phyloP scores from a whole-genome alignment of 2,888 invertebrate genomes.

The Zygothrica quintamaculata region DNA sequence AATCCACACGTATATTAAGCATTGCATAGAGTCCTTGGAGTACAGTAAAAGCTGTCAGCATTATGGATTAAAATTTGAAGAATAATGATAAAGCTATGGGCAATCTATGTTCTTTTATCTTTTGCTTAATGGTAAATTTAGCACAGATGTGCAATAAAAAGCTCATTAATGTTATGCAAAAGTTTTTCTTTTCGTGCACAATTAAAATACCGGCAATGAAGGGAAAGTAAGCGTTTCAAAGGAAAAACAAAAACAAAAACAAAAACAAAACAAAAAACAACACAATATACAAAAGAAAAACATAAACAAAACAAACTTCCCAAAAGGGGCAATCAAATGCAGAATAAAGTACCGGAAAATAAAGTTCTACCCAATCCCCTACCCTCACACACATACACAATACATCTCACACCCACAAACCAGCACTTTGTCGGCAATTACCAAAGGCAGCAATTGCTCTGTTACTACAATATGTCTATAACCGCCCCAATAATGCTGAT shows the following conservation, averaged over 20 bases:
- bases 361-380: constrained; percentile 28
- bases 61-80: too few relatives aligned
- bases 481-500: background rate
- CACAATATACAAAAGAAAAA: constrained; percentile 7
- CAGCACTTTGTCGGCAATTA: constrained; percentile 32
- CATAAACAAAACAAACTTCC: constrained; percentile 36
- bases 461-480: constrained; percentile 18
- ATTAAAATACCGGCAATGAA: constrained; percentile 29
- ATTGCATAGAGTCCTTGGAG: too few relatives aligned
- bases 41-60: too few relatives aligned
- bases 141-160: constrained; percentile 19
- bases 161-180: constrained; percentile 39
- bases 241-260: constrained; percentile 15
- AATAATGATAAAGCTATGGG: too few relatives aligned
- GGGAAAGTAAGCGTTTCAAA: constrained; percentile 3
- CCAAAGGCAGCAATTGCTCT: constrained; percentile 11
- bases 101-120: background rate
- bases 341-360: constrained; percentile 29
- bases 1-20: too few relatives aligned
- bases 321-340: constrained; percentile 44
- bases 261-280: background rate
- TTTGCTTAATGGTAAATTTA: background rate
- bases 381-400: background rate
- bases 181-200: constrained; percentile 28
- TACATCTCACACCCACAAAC: background rate